Conservation (phyloP, 2,113 vertebrate genomes). For the Varanus salvator region DNA sequence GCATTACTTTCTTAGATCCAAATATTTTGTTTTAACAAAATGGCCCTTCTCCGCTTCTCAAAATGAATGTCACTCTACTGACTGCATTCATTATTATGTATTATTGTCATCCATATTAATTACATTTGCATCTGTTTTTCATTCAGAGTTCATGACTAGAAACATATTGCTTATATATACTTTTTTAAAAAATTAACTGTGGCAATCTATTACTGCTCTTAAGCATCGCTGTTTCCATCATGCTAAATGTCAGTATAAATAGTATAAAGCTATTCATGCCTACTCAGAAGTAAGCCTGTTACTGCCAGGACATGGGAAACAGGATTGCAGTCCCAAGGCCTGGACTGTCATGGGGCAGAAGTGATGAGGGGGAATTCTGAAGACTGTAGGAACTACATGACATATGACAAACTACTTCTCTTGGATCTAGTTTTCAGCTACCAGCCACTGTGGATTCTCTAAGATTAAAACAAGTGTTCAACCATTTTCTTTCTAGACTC, state of each 20-base stretch:
- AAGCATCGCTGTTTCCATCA: background rate
- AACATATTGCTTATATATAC: background rate
- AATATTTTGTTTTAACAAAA: background rate
- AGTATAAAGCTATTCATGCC: background rate
- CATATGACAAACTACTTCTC: background rate
- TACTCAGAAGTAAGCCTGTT: background rate
- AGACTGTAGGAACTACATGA: background rate
- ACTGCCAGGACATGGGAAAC: background rate
- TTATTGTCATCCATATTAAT: constrained; percentile 30
- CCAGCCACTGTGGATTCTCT: background rate
- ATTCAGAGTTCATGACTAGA: background rate
- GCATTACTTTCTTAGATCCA: background rate
- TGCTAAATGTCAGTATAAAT: background rate
- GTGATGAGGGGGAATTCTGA: background rate
- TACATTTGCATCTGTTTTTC: background rate
- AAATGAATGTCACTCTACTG: background rate
- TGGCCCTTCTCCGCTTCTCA: background rate
- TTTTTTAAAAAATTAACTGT: too few relatives aligned
- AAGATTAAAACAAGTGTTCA: background rate
- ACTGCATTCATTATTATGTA: constrained; percentile 9
- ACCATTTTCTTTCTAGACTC: background rate
- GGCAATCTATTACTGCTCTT: background rate
- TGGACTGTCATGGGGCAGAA: background rate
- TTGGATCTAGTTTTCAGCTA: background rate
- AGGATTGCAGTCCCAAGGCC: background rate